Conservation (phyloP, 2,113 vertebrate species). For the Colaptes auratus region DNA sequence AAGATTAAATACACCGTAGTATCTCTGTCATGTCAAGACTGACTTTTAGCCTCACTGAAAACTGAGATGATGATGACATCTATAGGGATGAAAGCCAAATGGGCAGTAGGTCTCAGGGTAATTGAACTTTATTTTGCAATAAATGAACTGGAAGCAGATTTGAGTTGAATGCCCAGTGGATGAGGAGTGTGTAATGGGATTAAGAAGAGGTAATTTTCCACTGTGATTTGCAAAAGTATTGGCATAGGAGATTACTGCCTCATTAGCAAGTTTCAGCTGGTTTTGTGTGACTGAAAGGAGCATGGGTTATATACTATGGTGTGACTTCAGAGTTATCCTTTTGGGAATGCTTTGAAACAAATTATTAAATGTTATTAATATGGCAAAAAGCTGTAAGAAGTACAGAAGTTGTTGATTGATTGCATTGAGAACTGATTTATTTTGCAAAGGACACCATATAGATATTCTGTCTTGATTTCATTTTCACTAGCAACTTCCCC, state of each 20-base stretch:
- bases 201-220: not conserved
- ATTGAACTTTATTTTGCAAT: conserved; percentile 13
- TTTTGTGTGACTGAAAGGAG: not conserved
- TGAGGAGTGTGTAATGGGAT: not conserved
- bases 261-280: not conserved
- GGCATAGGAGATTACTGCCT: not conserved
- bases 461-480: not conserved
- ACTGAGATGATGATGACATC: not conserved
- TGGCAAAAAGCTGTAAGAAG: not conserved
- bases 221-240: conserved; percentile 4
- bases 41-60: not conserved
- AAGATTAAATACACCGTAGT: not conserved
- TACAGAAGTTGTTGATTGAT: not conserved
- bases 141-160: not conserved
- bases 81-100: not conserved
- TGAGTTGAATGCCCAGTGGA: not conserved
- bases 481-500: not conserved
- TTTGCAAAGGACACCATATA: not conserved
- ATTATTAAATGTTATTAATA: not conserved
- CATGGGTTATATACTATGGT: not conserved
- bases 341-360: not conserved
- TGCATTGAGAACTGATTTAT: not conserved
- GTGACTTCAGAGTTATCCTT: not conserved
- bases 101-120: not conserved
- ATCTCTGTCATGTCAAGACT: not conserved